Base-by-base conservation (phyloP, 2,888 invertebrate genomes). In the Acanthosepion pharaonis region DNA sequence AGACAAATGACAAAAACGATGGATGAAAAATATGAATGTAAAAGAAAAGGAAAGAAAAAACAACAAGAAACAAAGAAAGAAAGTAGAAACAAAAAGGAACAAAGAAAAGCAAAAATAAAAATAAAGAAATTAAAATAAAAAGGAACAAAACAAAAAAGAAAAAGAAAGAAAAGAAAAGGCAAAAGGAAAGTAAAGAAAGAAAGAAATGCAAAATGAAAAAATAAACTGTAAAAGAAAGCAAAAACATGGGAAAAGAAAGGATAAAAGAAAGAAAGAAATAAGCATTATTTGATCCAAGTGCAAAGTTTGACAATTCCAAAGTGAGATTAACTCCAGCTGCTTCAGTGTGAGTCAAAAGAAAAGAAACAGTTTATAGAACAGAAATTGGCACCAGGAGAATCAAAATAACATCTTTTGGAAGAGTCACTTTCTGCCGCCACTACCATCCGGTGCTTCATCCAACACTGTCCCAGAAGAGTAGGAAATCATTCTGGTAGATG, bases 401-500 rank as follows among this genome's bases (percentile, higher is more conserved):
- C 28, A 28, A 28, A 78, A 11, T 78, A 78, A 78, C 78, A n/a
- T 78, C 33, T 78, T 78, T 78, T n/a, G 78, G 11, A 78, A 11
- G 11, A n/a, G 78, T n/a, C 78, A 78, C 78, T n/a, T 11, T 8
- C 78, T n/a, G n/a, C 78, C 78, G 15, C 78, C 78, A 1, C 15
- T 15, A 33, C n/a, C n/a, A n/a, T 15, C 78, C n/a, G n/a, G 59
- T 59, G 59, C 59, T 23, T 23, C 59, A 59, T 59, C 23, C 59
- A 59, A 59, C 59, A 59, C 23, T 59, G 78, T 78, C 78, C 78
- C 78, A 78, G 78, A 78, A 78, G 78, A n/a, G n/a, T n/a, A 78
- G 78, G 78, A 78, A n/a, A 78, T 78, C n/a, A 78, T 78, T 78
- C 78, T 78, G 78, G 78, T n/a, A 78, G 78, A 78, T 78, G 78